phyloP scores from a whole-genome alignment of 2,113 vertebrate species.

The Antechinus stuartii region DNA sequence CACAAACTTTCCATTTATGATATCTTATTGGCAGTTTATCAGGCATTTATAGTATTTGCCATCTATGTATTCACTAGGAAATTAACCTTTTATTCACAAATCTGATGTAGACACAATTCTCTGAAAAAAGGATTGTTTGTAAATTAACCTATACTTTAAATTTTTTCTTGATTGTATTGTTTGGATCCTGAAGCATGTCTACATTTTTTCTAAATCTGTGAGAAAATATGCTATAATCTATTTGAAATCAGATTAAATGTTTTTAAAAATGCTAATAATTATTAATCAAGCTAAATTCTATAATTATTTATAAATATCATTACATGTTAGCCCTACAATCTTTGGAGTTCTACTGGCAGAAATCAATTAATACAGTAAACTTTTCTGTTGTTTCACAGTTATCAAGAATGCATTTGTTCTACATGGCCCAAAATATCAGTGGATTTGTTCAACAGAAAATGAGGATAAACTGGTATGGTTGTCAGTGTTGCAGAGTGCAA shows the following conservation, averaged over 20 bases:
- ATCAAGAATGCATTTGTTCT: conserved; percentile 87
- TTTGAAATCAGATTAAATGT: background rate
- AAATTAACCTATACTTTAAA: background rate
- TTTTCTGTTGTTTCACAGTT: conserved; percentile 82
- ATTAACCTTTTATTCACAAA: background rate
- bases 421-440: conserved; percentile 83
- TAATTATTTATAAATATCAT: background rate
- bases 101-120: background rate
- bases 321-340: conserved; percentile 16
- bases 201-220: background rate
- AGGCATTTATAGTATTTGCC: background rate
- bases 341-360: conserved; percentile 17
- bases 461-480: conserved; percentile 85
- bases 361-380: background rate
- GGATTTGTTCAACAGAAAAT: conserved; percentile 85
- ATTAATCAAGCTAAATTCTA: background rate
- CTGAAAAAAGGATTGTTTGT: background rate
- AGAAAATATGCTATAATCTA: background rate
- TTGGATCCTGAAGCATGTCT: background rate
- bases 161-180: background rate
- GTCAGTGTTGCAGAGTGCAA: conserved; percentile 80
- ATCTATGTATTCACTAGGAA: background rate
- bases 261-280: conserved; percentile 6
- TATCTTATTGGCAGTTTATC: background rate
- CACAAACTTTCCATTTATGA: background rate